These are phyloP conservation scores for Pleuronectes platessa DNA, from an alignment of 2,113 vertebrate species.

Conservation along the genomic window DNA sequence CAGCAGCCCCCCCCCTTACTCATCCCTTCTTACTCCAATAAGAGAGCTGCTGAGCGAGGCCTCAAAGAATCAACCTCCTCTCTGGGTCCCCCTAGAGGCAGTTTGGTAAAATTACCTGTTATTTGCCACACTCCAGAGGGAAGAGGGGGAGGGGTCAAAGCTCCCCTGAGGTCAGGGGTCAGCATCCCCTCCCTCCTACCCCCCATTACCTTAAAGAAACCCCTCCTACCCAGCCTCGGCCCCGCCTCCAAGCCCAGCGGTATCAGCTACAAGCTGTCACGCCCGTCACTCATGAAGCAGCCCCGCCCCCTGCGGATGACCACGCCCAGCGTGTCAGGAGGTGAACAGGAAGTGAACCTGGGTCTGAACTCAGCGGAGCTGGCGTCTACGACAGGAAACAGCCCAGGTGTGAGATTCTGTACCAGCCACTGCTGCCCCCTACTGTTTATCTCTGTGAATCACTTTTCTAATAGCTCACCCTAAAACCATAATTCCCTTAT, in stretches of 20 bases:
- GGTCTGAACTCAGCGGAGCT: background rate
- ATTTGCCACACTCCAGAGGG: constrained; percentile 17
- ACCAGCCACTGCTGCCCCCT: background rate
- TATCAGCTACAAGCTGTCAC: constrained; percentile 88
- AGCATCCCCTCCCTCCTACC: constrained; percentile 31
- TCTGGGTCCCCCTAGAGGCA: constrained; percentile 50
- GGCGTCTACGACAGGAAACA: constrained; percentile 33
- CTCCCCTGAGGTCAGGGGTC: background rate
- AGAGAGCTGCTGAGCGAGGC: constrained; percentile 83
- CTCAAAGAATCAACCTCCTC: constrained; percentile 78
- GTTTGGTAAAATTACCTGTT: constrained; percentile 30
- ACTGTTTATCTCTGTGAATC: background rate
- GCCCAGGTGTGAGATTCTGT: constrained; percentile 53
- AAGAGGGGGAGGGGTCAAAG: background rate
- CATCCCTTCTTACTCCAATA: constrained; percentile 87
- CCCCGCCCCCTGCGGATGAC: constrained; percentile 65
- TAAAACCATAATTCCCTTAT: too few relatives aligned
- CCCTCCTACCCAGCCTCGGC: constrained; percentile 77
- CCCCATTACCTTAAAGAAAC: constrained; percentile 83
- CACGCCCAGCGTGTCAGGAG: constrained; percentile 25
- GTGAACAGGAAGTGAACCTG: constrained; percentile 31
- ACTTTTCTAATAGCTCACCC: background rate
- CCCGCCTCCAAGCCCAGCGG: constrained; percentile 75
- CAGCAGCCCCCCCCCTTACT: constrained; percentile 78
- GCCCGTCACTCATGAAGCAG: constrained; percentile 87